Conservation (phyloP, 2,113 vertebrate genomes). For the Mus musculus region GRCm39 chr5:113167001-113167500, state of each 20-base stretch:
- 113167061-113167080: too few relatives aligned
- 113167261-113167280: neutral
- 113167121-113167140: neutral
- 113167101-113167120: neutral
- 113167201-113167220: neutral
- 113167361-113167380: too few relatives aligned
- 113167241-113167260: neutral
- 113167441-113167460: neutral
- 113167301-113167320: neutral
- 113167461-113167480: neutral
- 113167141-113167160: neutral
- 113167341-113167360: too few relatives aligned
- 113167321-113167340: neutral
- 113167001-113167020: too few relatives aligned
- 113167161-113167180: neutral
- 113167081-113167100: neutral
- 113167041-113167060: neutral
- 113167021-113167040: neutral
- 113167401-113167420: neutral
- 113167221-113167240: neutral
- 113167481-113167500: neutral
- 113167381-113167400: neutral
- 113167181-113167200: neutral
- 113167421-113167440: too few relatives aligned
- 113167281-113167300: neutral